Evolutionary conservation across 2,113 vertebrate species (phyloP).

Genomic region (Dicentrarchus labrax): DNA sequence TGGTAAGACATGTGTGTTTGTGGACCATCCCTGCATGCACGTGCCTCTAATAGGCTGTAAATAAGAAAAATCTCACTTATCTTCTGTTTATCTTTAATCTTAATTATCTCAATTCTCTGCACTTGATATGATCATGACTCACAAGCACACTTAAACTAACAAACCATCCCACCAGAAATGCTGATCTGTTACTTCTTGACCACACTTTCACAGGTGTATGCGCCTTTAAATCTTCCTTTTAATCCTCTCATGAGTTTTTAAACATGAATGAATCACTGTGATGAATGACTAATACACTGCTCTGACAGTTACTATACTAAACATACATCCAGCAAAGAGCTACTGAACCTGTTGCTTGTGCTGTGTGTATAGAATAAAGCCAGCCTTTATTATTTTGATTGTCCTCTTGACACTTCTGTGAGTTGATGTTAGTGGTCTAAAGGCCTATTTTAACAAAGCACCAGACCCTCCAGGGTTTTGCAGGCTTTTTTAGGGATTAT

Average conservation of each 20-base stretch:
- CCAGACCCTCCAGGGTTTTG: too few species aligned
- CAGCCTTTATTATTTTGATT: not conserved
- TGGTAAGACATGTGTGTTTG: slow-evolving; percentile 71
- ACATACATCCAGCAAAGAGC: not conserved
- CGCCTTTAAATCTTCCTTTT: not conserved
- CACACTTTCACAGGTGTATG: not conserved
- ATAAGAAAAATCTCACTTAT: not conserved
- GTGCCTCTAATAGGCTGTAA: slow-evolving; percentile 18
- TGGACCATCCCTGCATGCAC: slow-evolving; percentile 45
- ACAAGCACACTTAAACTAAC: slow-evolving; percentile 15
- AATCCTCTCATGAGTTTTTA: not conserved
- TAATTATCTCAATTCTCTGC: slow-evolving; percentile 3
- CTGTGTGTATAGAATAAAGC: not conserved
- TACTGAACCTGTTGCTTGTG: not conserved
- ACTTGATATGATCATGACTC: slow-evolving; percentile 1
- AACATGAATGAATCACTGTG: slow-evolving; percentile 5
- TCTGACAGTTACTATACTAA: not conserved
- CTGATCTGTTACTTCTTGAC: slow-evolving; percentile 14
- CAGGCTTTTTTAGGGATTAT: too few species aligned
- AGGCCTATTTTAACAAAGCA: not conserved
- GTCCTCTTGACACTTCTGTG: not conserved
- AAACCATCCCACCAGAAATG: slow-evolving; percentile 3
- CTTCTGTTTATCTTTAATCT: slow-evolving; percentile 8
- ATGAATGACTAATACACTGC: slow-evolving; percentile 2
- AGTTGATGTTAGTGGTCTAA: not conserved